A percentile compares a stretch with the other conserved stretches of the same genome.
phyloP scores from a whole-genome alignment of 2,888 invertebrate species.

The Eucera pruinosa region DNA sequence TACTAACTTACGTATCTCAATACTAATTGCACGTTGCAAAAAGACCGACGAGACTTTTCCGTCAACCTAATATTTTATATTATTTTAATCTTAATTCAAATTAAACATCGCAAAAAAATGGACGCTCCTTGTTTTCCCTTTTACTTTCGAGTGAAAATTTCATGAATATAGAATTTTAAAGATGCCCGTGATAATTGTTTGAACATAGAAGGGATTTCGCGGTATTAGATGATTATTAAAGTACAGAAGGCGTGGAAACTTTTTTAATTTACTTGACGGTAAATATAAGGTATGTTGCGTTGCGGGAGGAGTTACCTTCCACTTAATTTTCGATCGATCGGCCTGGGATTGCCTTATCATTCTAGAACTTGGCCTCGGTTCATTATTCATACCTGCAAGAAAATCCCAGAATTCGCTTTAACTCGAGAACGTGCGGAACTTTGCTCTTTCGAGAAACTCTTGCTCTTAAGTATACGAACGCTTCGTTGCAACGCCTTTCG shows the following conservation, averaged over 20 bases:
- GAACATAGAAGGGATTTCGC: neutral
- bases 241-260: conserved; percentile 36
- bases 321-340: conserved; percentile 62
- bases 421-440: conserved; percentile 48
- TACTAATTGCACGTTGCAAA: no score
- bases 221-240: conserved; percentile 33
- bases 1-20: no score
- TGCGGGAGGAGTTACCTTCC: conserved; percentile 37
- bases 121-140: no score
- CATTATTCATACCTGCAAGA: conserved; percentile 63
- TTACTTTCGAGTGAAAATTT: no score
- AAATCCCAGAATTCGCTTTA: conserved; percentile 60
- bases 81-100: no score
- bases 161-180: no score
- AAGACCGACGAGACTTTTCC: no score
- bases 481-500: conserved; percentile 48
- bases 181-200: neutral
- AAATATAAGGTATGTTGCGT: conserved; percentile 38
- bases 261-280: conserved; percentile 51
- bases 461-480: conserved; percentile 56
- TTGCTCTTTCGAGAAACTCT: conserved; percentile 42
- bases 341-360: conserved; percentile 57
- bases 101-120: no score
- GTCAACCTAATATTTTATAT: no score
- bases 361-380: conserved; percentile 39